Base-by-base conservation (phyloP, 2,113 vertebrate species). In the Larimichthys polyactis region DNA sequence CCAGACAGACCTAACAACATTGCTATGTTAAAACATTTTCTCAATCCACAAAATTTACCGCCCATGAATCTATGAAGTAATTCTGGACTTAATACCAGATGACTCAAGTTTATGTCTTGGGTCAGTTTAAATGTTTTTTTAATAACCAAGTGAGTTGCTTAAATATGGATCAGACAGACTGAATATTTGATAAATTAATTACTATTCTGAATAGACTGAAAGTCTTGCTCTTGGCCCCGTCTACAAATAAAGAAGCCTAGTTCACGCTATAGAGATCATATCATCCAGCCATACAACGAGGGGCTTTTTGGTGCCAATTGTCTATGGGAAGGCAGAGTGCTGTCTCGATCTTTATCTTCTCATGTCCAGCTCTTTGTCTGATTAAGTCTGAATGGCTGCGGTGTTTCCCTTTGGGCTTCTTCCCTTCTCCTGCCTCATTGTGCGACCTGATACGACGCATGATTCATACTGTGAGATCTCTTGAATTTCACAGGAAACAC, bases 291-390 rank as follows among this genome's bases (percentile, higher is more conserved):
- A 22, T 57, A 71, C 64, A 79, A 71, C 52, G 6, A 55, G 40
- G 55, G 78, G 59, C 29, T 84, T 85, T 86, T 80, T 24, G 72
- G 60, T 86, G 79, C 75, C 77, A 54, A 40, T 66, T 76, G 72
- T 84, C 58, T 63, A n/a, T 77, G 55, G 69, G 78, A 91, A 82
- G 62, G 51, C 46, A 73, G 57, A 70, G 58, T 22, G 36, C 75
- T 62, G 86, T 88, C 84, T 81, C 17, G 70, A 78, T 89, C 84
- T 80, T 88, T 82, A 89, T 91, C 88, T 87, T 83, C 52, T 69
- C 67, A 79, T 88, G 90, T 91, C 89, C 91, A 88, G 22, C 65
- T 88, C 85, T 82, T 90, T 93, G 76, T 89, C 82, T 79, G 79
- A 85, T 85, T 87, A 83, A 46, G 66, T 81, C 68, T 88, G 82